Evolutionary conservation across 2,797 vertebrate genomes (phyloP), one percentile per base, ranked within the genome.

Genomic region (Pantherophis alleghaniensis): DNA sequence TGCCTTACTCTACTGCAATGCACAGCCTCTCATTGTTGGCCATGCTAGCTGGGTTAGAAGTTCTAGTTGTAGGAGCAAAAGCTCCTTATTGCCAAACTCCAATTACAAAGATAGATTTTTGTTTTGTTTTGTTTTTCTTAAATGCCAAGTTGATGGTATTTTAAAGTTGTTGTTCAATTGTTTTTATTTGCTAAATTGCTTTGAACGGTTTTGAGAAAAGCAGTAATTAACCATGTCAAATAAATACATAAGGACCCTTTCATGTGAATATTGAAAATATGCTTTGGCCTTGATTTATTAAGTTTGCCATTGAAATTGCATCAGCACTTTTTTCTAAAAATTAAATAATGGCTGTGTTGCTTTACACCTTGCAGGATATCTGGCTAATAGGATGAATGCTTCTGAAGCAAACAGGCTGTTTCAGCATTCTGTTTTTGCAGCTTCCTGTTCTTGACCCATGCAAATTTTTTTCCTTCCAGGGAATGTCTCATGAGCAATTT

Each of bases 301-400:
- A 42, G 74, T 55, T 28, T 93, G 22, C 47, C 14, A 42, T 92
- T 95, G 28, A 55, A 94, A 24, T 94, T 92, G 89, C 63, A 83
- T 94, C 57, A 51, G 9, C 89, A 88, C 5, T 93, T 94, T 47
- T 53, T 42, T 92, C 16, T 3, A 86, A 1, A 89, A 90, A 60
- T 94, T 87, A 92, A 90, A 83, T 4, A 4, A 79, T 18, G 89
- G 88, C 74, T 88, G 74, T 91, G 26, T 92, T 51, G 57, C 90
- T 94, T 96, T 95, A 90, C 92, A 90, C n/a, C 55, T 7, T 1
- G 47, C 87, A 90, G 94, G 92, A 90, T 28, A 61, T 95, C 91
- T 95, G 92, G 51, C 90, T 94, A 89, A 88, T 88, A 88, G 92
- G 94, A 53, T 86, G 32, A 92, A 83, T 28, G 47, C n/a, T 92